Conservation (phyloP, 2,113 vertebrate genomes). For the Chamaea fasciata region DNA sequence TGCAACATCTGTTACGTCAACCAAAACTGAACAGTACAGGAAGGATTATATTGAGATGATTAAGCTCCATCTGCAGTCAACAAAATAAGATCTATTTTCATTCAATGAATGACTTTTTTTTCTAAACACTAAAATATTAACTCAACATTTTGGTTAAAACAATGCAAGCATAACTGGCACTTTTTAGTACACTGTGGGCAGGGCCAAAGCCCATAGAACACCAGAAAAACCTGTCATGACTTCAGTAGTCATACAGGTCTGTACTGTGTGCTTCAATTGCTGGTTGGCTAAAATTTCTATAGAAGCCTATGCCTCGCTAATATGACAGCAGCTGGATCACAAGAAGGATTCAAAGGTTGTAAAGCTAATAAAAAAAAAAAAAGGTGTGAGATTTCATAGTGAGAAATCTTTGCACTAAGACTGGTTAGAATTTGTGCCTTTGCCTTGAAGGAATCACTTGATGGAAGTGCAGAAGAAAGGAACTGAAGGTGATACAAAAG, state of each 20-base stretch:
- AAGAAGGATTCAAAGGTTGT: background rate
- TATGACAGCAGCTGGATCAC: background rate
- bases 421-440: background rate
- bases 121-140: background rate
- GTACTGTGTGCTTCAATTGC: background rate
- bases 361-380: background rate
- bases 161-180: background rate
- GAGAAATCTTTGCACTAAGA: background rate
- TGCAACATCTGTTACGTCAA: background rate
- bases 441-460: background rate
- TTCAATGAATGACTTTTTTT: background rate
- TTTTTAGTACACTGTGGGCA: background rate
- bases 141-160: background rate
- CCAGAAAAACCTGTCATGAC: background rate
- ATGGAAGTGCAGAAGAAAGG: background rate
- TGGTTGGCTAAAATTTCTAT: background rate
- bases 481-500: background rate
- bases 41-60: background rate
- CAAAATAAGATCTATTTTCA: background rate
- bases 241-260: background rate
- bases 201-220: background rate
- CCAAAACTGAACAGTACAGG: background rate
- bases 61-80: background rate
- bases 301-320: fast-evolving
- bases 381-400: background rate